These are phyloP conservation scores for Andrena marginata DNA, from an alignment of 2,888 invertebrate species.

Conservation along the genomic window DNA sequence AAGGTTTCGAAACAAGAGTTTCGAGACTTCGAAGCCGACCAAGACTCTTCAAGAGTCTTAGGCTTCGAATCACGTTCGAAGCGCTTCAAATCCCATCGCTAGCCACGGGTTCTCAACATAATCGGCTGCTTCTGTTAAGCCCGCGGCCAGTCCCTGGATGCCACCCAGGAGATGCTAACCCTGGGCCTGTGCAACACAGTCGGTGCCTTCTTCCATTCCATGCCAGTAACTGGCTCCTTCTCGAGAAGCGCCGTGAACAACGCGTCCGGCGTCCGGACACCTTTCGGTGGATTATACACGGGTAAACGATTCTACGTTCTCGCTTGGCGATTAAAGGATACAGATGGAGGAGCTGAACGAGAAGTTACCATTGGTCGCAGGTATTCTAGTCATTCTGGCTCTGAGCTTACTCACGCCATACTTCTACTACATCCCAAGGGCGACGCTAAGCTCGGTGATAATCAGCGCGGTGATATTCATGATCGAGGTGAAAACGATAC, in stretches of 20 bases:
- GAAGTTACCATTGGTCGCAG: constrained; percentile 82
- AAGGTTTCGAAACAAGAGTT: no score
- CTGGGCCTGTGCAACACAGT: constrained; percentile 91
- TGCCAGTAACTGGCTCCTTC: constrained; percentile 92
- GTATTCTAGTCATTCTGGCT: constrained; percentile 90
- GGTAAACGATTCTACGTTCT: constrained; percentile 84
- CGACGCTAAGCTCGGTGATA: constrained; percentile 90
- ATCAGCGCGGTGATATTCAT: constrained; percentile 92
- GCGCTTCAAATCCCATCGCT: no score
- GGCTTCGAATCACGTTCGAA: no score
- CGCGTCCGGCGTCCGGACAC: constrained; percentile 92
- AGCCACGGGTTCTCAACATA: neutral
- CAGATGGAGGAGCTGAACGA: neutral
- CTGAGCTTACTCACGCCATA: constrained; percentile 90
- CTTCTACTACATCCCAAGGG: constrained; percentile 91
- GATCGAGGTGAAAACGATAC: constrained; percentile 88
- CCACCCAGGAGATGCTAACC: constrained; percentile 93
- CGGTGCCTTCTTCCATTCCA: constrained; percentile 92
- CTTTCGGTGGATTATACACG: constrained; percentile 91
- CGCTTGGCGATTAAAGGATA: neutral
- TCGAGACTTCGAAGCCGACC: no score
- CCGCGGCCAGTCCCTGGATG: constrained; percentile 90
- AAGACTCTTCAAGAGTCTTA: no score
- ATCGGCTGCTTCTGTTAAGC: constrained; percentile 84
- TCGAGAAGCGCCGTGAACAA: constrained; percentile 92